Evolutionary conservation across 2,888 invertebrate genomes (phyloP), one percentile per base, ranked within the genome.

Genomic region (Nomada ruficornis): DNA sequence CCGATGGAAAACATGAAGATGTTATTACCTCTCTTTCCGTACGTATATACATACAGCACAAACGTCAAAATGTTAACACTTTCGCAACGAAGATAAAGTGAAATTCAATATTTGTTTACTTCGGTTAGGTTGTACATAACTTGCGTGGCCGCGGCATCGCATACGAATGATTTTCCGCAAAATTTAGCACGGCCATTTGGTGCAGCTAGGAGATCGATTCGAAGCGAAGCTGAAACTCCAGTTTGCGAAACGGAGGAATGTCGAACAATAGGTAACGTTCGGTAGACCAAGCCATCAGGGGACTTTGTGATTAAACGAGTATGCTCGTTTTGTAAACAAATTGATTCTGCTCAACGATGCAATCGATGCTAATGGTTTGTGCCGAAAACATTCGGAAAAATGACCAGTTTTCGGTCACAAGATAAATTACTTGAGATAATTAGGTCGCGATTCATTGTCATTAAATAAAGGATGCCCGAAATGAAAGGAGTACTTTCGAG

Each of bases 211-310:
- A 74, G 67, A 50, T 67, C 59, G 52, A 67, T 67, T 67, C 23
- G 23, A 44, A 70, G 47, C 69, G 47, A 29, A 47, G 36, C 20
- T 36, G 60, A 47, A 67, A 60, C 29, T 67, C 57, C 36, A 23
- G 75, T 87, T 60, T 85, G 84, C 57, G 52, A 77, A 23, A 85
- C 82, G 23, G 47, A 71, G 15, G 80, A 82, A 63, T 87, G 86
- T 55, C 65, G 77, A 72, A 62, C 23, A 60, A 62, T 86, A n/a
- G 84, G 80, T 79, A 62, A 74, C n/a, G 26, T 50, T 50, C 59
- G n/a, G 36, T 42, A 50, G 59, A 59, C 11, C 9, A 50, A 23
- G 47, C 57, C 50, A 42, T 10, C 26, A 18, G 3, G 15, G 10
- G 1, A 18, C 47, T 59, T 23, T 50, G 1, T 15, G 20, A 42